phyloP scores from a whole-genome alignment of 2,797 vertebrate species.

The Huso huso region DNA sequence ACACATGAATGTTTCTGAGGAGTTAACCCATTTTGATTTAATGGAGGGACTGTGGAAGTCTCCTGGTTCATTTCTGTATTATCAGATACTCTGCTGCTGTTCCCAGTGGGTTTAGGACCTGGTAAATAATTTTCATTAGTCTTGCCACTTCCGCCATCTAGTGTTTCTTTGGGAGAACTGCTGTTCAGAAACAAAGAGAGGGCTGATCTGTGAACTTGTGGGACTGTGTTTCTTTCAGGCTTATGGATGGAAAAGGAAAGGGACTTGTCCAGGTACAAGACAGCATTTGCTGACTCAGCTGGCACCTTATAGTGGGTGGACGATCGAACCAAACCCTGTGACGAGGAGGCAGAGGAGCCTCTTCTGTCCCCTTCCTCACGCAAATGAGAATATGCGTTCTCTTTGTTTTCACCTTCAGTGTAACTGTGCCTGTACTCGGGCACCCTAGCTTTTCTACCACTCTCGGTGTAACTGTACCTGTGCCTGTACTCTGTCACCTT shows the following conservation, averaged over 20 bases:
- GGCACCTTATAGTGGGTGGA: conserved; percentile 54
- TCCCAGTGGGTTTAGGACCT: conserved; percentile 12
- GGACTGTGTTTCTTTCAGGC: conserved; percentile 29
- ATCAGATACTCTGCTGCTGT: conserved; percentile 38
- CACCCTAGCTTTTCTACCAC: conserved; percentile 21
- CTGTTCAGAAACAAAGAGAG: conserved; percentile 59
- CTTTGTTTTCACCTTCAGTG: conserved; percentile 21
- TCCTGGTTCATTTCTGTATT: conserved; percentile 26
- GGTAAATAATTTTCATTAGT: neutral
- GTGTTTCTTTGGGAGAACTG: conserved; percentile 32
- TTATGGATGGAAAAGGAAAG: conserved; percentile 50
- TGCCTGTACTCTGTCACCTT: conserved; percentile 32
- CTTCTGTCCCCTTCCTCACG: neutral
- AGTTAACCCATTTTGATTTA: conserved; percentile 41
- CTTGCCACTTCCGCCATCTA: conserved; percentile 7
- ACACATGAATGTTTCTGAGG: conserved; percentile 25
- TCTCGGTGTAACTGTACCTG: conserved; percentile 22
- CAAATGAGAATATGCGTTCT: conserved; percentile 8
- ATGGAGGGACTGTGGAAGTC: conserved; percentile 15
- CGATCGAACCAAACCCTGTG: conserved; percentile 46
- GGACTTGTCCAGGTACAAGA: conserved; percentile 62
- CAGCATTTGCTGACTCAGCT: conserved; percentile 39
- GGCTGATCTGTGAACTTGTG: conserved; percentile 54
- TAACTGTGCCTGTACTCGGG: conserved; percentile 27
- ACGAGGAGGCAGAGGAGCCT: conserved; percentile 28